Evolutionary conservation across 2,888 invertebrate species (phyloP).

Genomic region (Standfussiana lucernea): DNA sequence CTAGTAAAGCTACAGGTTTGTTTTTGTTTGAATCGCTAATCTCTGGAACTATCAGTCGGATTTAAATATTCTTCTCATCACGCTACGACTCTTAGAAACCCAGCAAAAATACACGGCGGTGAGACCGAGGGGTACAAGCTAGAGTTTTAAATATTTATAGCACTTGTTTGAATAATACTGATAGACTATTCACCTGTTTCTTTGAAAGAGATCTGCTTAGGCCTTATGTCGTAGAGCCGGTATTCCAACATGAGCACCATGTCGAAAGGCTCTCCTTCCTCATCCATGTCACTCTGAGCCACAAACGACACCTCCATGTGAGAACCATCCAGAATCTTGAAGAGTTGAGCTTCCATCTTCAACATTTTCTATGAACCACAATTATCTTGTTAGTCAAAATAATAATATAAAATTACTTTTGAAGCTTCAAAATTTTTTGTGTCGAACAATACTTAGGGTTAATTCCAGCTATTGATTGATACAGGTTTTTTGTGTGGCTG

Average conservation of each 20-base stretch:
- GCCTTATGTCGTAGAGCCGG: constrained; percentile 81
- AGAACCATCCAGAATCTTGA: constrained; percentile 81
- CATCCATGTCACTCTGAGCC: constrained; percentile 72
- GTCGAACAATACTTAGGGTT: neutral
- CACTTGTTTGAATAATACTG: neutral
- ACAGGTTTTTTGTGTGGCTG: neutral
- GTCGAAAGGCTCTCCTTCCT: constrained; percentile 72
- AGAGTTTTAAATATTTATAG: neutral
- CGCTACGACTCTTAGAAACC: neutral
- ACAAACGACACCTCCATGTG: constrained; percentile 81
- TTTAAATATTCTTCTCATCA: neutral
- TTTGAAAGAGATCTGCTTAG: constrained; percentile 78
- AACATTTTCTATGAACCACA: constrained; percentile 76
- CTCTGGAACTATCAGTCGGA: no score
- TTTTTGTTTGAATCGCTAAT: no score
- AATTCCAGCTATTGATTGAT: neutral
- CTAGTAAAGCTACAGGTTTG: no score
- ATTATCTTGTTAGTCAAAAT: neutral
- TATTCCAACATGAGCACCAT: constrained; percentile 81
- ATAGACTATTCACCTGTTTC: constrained; percentile 73
- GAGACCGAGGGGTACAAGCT: neutral
- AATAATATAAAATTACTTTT: neutral
- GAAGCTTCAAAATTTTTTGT: neutral
- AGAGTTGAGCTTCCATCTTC: constrained; percentile 78
- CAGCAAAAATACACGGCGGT: neutral